Evolutionary conservation across 1,140 invertebrate genomes (phyloP).

Genomic region (Anoplophora glabripennis): DNA sequence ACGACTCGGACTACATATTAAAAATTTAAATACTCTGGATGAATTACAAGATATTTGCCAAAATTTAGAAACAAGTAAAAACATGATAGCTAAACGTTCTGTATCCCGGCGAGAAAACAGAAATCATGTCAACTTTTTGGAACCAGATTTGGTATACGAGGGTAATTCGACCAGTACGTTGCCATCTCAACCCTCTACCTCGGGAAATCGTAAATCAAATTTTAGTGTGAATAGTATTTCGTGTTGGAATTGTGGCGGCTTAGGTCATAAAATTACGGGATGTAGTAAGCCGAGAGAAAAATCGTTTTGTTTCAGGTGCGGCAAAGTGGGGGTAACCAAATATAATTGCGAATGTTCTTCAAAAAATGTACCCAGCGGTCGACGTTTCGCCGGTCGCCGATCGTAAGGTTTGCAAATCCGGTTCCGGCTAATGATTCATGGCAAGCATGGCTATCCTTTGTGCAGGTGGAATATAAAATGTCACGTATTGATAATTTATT

Average conservation of each 20-base stretch:
- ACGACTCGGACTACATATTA: not conserved
- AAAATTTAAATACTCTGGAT: not conserved
- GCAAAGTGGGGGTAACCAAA: not conserved
- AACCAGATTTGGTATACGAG: conserved; percentile 14
- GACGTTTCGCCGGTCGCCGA: not conserved
- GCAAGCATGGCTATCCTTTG: no score
- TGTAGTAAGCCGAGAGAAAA: not conserved
- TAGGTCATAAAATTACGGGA: not conserved
- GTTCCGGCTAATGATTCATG: no score
- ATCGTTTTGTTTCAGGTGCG: not conserved
- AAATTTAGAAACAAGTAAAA: conserved; percentile 5
- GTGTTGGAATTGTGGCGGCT: conserved; percentile 2
- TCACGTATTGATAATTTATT: not conserved
- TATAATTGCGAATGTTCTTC: not conserved
- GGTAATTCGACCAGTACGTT: no score
- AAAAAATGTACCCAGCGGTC: not conserved
- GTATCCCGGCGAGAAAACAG: no score
- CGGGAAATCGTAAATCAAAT: not conserved
- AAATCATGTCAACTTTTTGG: conserved; percentile 1
- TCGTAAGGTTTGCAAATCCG: not conserved
- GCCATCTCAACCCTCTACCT: no score
- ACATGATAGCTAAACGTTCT: not conserved
- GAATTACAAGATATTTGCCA: not conserved
- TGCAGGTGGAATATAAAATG: not conserved
- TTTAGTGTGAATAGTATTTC: not conserved